Conservation (phyloP, 2,888 invertebrate genomes). For the Drosophila setosimentum region DNA sequence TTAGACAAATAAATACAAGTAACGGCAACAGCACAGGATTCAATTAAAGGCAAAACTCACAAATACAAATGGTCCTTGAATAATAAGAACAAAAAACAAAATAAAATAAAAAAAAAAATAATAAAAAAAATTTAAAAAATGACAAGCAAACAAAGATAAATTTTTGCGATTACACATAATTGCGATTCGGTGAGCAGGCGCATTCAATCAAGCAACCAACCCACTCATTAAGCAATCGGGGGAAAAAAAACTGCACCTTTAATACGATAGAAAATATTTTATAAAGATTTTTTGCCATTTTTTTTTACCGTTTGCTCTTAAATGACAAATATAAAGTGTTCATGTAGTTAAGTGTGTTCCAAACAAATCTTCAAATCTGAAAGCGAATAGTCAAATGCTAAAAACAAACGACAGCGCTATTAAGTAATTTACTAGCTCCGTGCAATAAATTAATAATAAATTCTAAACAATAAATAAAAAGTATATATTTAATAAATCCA, state of each 20-base stretch:
- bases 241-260: slow-evolving; percentile 46
- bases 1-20: slow-evolving; percentile 7
- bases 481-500: background rate
- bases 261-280: slow-evolving; percentile 52
- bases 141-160: slow-evolving; percentile 41
- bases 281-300: slow-evolving; percentile 65
- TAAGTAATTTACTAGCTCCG: slow-evolving; percentile 6
- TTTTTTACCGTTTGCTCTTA: slow-evolving; percentile 66
- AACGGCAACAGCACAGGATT: slow-evolving; percentile 30
- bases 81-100: slow-evolving; percentile 21
- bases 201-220: slow-evolving; percentile 55
- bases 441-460: slow-evolving; percentile 13
- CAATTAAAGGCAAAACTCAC: slow-evolving; percentile 32
- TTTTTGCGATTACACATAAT: slow-evolving; percentile 56
- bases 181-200: slow-evolving; percentile 59
- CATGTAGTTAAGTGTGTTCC: slow-evolving; percentile 60
- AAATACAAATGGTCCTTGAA: slow-evolving; percentile 38
- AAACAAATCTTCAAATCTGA: slow-evolving; percentile 32
- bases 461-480: slow-evolving; percentile 1
- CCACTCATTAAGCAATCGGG: slow-evolving; percentile 49
- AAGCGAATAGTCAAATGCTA: slow-evolving; percentile 24
- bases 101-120: background rate
- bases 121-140: slow-evolving; percentile 29
- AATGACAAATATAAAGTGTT: slow-evolving; percentile 66
- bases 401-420: slow-evolving; percentile 21